A percentile compares a stretch with the other conserved stretches of the same genome.
Conservation (phyloP, 2,113 vertebrate species). For the Mormoops blainvillei region DNA sequence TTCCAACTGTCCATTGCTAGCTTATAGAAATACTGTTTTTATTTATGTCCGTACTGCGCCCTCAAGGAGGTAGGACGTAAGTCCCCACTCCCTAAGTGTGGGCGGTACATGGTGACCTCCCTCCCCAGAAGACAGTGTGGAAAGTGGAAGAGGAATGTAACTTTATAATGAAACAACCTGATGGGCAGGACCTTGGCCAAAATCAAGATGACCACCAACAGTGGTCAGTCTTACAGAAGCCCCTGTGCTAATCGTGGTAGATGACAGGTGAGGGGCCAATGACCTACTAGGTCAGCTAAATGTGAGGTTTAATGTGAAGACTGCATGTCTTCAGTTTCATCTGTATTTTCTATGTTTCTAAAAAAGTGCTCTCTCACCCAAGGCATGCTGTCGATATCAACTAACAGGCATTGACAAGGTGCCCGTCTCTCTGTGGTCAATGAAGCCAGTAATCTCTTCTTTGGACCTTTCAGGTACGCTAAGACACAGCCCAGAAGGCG, state of each 20-base stretch:
- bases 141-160: background rate
- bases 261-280: background rate
- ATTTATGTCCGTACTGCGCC: background rate
- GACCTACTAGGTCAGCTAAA: background rate
- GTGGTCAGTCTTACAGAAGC: background rate
- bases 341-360: background rate
- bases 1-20: background rate
- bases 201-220: background rate
- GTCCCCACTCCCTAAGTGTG: background rate
- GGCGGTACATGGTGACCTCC: background rate
- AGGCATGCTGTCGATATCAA: background rate
- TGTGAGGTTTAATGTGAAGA: background rate
- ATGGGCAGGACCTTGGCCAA: background rate
- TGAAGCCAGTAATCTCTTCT: background rate
- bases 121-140: background rate
- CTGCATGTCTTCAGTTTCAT: background rate
- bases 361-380: background rate
- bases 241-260: accelerated
- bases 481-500: background rate
- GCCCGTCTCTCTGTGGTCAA: background rate
- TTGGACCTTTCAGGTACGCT: background rate
- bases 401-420: background rate
- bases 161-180: background rate
- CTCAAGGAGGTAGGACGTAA: background rate
- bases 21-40: background rate